phyloP scores from a whole-genome alignment of 2,797 vertebrate genomes.

The Dicrostonyx torquatus region DNA sequence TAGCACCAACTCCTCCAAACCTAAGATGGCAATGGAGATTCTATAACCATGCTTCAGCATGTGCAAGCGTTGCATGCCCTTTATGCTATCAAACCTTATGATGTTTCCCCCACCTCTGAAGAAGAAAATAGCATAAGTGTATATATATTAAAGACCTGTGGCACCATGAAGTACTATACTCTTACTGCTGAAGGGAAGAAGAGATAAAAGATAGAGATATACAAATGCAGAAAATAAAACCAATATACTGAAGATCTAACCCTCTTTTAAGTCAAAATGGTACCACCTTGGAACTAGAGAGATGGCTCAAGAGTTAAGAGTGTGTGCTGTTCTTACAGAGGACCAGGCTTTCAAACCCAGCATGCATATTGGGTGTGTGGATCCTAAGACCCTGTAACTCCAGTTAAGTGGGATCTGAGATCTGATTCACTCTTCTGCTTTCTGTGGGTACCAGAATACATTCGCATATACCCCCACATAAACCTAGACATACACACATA shows the following conservation, averaged over 20 bases:
- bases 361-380: background rate
- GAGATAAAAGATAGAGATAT: background rate
- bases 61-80: background rate
- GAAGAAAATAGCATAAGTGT: slow-evolving; percentile 34
- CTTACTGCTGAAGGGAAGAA: background rate
- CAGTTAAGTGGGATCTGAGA: background rate
- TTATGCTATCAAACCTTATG: background rate
- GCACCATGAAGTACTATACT: background rate
- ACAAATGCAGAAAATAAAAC: slow-evolving; percentile 13
- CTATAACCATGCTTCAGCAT: background rate
- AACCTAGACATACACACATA: background rate
- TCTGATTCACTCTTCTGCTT: background rate
- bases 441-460: background rate
- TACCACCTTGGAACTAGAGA: background rate
- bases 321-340: background rate
- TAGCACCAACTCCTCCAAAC: background rate
- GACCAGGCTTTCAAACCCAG: background rate
- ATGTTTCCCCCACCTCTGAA: slow-evolving; percentile 9
- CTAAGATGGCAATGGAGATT: background rate
- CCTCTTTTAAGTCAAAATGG: background rate
- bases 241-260: background rate
- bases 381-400: background rate
- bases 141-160: background rate
- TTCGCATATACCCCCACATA: background rate
- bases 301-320: background rate